Evolutionary conservation across 2,113 vertebrate genomes (phyloP).

Genomic region (Otolemur garnettii): DNA sequence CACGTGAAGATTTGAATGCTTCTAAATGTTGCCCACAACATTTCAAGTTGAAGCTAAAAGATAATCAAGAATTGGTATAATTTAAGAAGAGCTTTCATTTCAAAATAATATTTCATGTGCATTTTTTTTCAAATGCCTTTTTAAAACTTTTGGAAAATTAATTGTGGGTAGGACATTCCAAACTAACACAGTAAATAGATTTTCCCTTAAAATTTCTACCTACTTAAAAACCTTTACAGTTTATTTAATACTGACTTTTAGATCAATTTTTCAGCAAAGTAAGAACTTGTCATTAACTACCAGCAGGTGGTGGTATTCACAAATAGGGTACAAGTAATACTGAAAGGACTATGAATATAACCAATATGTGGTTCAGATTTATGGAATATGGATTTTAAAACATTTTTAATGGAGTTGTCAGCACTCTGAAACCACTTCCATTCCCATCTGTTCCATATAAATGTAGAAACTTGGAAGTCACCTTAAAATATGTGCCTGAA

Average conservation of each 20-base stretch:
- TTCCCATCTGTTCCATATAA: constrained; percentile 73
- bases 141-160: constrained; percentile 58
- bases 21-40: background rate
- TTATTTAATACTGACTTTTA: constrained; percentile 68
- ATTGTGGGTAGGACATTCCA: background rate
- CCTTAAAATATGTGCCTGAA: constrained; percentile 44
- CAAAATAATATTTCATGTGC: constrained; percentile 12
- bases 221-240: constrained; percentile 54
- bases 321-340: constrained; percentile 59
- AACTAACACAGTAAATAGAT: constrained; percentile 16
- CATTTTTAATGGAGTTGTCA: constrained; percentile 75
- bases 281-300: constrained; percentile 4
- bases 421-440: constrained; percentile 68
- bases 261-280: background rate
- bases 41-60: background rate
- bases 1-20: constrained; percentile 1
- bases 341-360: constrained; percentile 22
- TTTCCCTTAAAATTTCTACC: constrained; percentile 50
- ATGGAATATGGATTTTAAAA: constrained; percentile 71
- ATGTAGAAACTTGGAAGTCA: constrained; percentile 61
- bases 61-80: background rate
- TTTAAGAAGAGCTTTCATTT: constrained; percentile 51
- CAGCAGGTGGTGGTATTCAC: constrained; percentile 83
- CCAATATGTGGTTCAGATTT: constrained; percentile 72
- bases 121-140: constrained; percentile 30